phyloP scores from a whole-genome alignment of 2,888 invertebrate species.

The Tachina fera region DNA sequence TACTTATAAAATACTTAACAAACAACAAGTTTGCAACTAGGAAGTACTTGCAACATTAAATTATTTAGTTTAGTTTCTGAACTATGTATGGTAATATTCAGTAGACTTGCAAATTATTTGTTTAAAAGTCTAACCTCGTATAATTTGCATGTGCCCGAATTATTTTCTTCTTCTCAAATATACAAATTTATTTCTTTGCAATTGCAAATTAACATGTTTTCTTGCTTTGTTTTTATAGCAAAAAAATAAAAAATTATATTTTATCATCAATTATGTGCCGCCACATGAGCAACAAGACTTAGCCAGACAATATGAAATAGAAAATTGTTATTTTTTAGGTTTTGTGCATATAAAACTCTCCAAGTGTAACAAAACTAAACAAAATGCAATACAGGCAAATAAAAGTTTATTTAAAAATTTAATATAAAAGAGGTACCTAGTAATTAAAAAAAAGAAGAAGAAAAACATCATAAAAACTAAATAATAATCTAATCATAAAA shows the following conservation, averaged over 20 bases:
- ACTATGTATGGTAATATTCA: background rate
- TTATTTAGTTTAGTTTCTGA: constrained; percentile 44
- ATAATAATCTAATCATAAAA: constrained; percentile 6
- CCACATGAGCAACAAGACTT: constrained; percentile 47
- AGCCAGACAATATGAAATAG: constrained; percentile 31
- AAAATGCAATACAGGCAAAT: constrained; percentile 35
- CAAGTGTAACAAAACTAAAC: constrained; percentile 60
- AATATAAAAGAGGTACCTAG: constrained; percentile 2
- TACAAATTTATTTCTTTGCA: constrained; percentile 39
- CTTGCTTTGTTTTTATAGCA: background rate
- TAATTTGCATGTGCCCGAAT: constrained; percentile 35
- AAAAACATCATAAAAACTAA: constrained; percentile 7
- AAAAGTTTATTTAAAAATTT: constrained; percentile 5
- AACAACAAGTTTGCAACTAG: constrained; percentile 13
- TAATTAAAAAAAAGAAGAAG: constrained; percentile 19
- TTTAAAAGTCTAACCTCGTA: background rate
- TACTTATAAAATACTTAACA: no score
- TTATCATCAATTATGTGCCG: constrained; percentile 58
- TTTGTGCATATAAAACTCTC: constrained; percentile 48
- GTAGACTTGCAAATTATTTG: background rate
- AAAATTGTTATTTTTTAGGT: constrained; percentile 5
- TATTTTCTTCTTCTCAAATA: constrained; percentile 22
- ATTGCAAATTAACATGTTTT: constrained; percentile 42
- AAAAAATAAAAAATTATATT: background rate
- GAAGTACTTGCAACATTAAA: constrained; percentile 30